Percentiles rank a stretch among this genome's conserved stretches.
Evolutionary conservation across 2,113 vertebrate genomes (phyloP).

Genomic region (Pseudorectes ferrugineus): DNA sequence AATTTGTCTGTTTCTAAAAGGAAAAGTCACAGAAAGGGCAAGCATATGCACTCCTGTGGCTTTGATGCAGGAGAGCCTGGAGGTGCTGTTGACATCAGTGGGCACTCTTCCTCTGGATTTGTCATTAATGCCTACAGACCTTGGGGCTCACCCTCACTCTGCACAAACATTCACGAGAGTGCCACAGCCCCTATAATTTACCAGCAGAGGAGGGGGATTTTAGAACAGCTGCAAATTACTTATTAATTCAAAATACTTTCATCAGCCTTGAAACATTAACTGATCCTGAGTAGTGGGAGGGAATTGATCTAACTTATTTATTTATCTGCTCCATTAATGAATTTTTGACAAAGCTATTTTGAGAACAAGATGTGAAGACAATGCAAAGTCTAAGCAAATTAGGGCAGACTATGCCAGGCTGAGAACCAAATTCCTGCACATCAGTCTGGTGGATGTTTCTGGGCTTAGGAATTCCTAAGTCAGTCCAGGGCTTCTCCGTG

Average conservation of each 20-base stretch:
- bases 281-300: neutral
- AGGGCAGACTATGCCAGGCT: neutral
- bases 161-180: rapidly evolving
- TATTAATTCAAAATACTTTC: neutral
- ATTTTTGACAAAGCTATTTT: neutral
- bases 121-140: neutral
- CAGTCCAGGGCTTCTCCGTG: rapidly evolving
- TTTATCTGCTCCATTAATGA: neutral
- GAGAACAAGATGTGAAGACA: neutral
- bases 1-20: neutral
- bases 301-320: neutral
- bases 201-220: neutral
- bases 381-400: neutral
- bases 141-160: neutral
- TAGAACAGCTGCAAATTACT: neutral
- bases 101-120: neutral
- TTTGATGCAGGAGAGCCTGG: neutral
- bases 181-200: neutral
- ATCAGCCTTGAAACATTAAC: neutral
- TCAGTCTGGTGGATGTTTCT: neutral
- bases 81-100: neutral
- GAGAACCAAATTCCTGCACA: neutral
- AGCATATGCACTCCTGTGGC: neutral
- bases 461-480: neutral
- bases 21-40: neutral